These are phyloP conservation scores for Pseudonaja textilis DNA, from an alignment of 2,113 vertebrate species.

Conservation along the genomic window DNA sequence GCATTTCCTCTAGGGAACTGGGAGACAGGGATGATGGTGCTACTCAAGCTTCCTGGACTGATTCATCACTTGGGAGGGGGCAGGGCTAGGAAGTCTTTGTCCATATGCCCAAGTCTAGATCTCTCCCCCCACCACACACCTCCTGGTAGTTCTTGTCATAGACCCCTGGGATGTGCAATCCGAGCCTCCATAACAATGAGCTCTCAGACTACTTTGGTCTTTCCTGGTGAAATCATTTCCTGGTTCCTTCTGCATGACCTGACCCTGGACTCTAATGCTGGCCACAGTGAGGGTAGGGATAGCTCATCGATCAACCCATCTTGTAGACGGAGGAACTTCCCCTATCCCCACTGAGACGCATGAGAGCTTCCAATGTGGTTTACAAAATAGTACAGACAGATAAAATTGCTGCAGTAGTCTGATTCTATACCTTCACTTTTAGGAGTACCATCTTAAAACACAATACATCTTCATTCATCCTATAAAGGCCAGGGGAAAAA, in stretches of 20 bases:
- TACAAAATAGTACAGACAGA: not conserved
- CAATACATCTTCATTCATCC: not conserved
- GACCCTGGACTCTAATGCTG: not conserved
- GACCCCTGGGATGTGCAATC: not conserved
- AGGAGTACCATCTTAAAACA: not conserved
- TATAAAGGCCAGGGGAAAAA: not conserved
- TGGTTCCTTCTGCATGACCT: not conserved
- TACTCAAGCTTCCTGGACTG: not conserved
- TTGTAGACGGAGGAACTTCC: not conserved
- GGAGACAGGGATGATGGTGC: not conserved
- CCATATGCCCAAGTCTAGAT: not conserved
- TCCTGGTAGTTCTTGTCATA: not conserved
- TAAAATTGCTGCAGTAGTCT: not conserved
- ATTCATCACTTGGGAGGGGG: not conserved
- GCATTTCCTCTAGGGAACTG: not conserved
- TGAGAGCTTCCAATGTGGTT: not conserved
- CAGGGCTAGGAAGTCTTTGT: not conserved
- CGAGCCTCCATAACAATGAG: not conserved
- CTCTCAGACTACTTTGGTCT: not conserved
- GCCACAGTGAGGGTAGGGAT: not conserved
- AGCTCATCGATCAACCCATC: not conserved
- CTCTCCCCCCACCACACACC: not conserved
- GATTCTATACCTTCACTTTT: not conserved
- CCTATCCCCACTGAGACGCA: not conserved
- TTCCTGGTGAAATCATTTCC: slow-evolving; percentile 27